These are phyloP conservation scores for Scaptomyza tumidula DNA, from an alignment of 2,888 invertebrate genomes.

Conservation along the genomic window DNA sequence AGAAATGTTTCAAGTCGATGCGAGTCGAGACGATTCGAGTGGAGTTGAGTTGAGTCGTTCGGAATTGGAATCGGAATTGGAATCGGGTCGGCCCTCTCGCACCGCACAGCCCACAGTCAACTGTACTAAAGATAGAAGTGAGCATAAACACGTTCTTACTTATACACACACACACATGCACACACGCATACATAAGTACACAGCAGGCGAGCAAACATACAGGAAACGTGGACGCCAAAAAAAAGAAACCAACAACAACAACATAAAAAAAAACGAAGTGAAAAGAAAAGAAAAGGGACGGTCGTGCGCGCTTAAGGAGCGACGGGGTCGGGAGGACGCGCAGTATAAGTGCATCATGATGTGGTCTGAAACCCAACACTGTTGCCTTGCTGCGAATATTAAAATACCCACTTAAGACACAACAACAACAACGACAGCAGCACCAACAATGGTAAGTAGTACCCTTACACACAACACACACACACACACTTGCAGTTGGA, in stretches of 20 bases:
- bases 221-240: slow-evolving; percentile 56
- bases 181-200: slow-evolving; percentile 24
- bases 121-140: slow-evolving; percentile 76
- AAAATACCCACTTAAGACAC: slow-evolving; percentile 73
- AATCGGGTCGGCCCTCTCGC: slow-evolving; percentile 52
- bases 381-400: slow-evolving; percentile 73
- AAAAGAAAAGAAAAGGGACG: slow-evolving; percentile 19
- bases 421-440: slow-evolving; percentile 37
- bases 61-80: slow-evolving; percentile 29
- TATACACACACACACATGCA: slow-evolving; percentile 30
- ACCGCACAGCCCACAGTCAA: slow-evolving; percentile 56
- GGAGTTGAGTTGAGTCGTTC: slow-evolving; percentile 7
- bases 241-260: slow-evolving; percentile 6
- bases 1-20: background rate
- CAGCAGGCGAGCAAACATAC: slow-evolving; percentile 56
- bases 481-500: slow-evolving; percentile 12
- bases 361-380: slow-evolving; percentile 73
- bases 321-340: slow-evolving; percentile 28
- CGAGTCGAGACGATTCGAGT: background rate
- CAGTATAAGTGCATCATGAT: slow-evolving; percentile 56
- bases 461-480: slow-evolving; percentile 41
- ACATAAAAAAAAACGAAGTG: slow-evolving; percentile 1
- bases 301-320: slow-evolving; percentile 19
- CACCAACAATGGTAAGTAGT: slow-evolving; percentile 47
- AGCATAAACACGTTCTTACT: slow-evolving; percentile 64